Conservation (phyloP, 2,888 invertebrate genomes). For the Acleris cristana region DNA sequence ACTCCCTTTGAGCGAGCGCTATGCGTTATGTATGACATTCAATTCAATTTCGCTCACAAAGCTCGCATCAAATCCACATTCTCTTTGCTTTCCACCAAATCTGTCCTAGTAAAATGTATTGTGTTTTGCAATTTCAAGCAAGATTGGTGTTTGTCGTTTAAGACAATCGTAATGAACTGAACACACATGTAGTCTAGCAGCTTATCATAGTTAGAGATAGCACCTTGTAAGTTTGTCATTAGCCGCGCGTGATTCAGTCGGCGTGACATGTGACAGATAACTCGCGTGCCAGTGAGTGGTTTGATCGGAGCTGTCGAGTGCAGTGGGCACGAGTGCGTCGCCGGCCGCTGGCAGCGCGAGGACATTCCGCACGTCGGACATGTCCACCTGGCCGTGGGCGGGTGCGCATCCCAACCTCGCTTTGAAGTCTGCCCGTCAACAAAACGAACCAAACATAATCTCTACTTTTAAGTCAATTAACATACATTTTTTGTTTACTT, state of each 20-base stretch:
- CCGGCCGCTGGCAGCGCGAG: conserved; percentile 62
- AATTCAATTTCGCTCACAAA: conserved; percentile 79
- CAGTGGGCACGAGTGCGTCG: conserved; percentile 48
- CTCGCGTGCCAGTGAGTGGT: conserved; percentile 53
- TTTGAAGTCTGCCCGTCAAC: conserved; percentile 60
- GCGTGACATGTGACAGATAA: conserved; percentile 52
- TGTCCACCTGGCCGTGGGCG: conserved; percentile 73
- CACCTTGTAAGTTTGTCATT: conserved; percentile 35
- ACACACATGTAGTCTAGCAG: not conserved
- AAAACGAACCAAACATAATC: conserved; percentile 53
- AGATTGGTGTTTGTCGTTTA: too few species aligned
- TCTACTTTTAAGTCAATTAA: conserved; percentile 55
- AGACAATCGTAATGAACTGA: too few species aligned
- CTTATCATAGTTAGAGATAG: conserved; percentile 16
- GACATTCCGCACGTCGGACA: conserved; percentile 58
- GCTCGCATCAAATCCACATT: conserved; percentile 74
- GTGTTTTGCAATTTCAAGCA: not conserved
- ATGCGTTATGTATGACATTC: conserved; percentile 79
- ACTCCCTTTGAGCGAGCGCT: conserved; percentile 78
- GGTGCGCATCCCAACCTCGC: conserved; percentile 55
- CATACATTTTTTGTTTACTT: conserved; percentile 48
- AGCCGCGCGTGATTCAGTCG: conserved; percentile 44
- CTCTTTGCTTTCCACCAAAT: conserved; percentile 74
- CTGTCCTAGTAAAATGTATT: conserved; percentile 69
- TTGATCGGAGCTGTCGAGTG: conserved; percentile 55